Percentiles rank a stretch among this genome's conserved stretches.
Conservation (phyloP, 2,888 invertebrate species). For the Nephrotoma flavescens region DNA sequence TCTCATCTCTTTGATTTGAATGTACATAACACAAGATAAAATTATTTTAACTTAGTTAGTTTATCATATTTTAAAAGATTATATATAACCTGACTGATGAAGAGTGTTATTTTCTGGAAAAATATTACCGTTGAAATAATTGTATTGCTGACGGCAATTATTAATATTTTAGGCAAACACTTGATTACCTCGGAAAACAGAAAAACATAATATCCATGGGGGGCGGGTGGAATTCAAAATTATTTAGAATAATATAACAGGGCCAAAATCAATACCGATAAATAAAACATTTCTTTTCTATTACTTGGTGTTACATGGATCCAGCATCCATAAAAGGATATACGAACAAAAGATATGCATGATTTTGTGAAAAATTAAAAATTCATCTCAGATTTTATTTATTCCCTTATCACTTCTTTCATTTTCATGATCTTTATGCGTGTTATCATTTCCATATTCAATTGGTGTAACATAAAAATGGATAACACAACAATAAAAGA, state of each 20-base stretch:
- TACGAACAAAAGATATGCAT: background rate
- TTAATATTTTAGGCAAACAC: background rate
- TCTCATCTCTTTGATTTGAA: background rate
- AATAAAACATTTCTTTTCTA: background rate
- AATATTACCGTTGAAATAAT: background rate
- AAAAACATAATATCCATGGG: background rate
- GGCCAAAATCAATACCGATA: background rate
- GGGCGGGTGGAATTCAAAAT: background rate
- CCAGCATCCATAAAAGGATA: background rate
- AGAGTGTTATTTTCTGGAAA: background rate
- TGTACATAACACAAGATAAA: background rate
- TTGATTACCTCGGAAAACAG: background rate
- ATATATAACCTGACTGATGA: background rate
- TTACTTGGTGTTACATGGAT: background rate
- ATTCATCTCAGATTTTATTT: background rate
- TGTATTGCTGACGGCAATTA: background rate
- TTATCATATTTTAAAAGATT: background rate
- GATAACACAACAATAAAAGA: background rate
- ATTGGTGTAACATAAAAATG: background rate
- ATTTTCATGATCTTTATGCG: background rate
- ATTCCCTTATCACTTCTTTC: background rate
- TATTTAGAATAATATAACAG: background rate
- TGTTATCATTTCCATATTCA: background rate
- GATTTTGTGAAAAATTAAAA: background rate
- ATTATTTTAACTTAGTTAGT: background rate